Conservation (phyloP, 2,888 invertebrate genomes). For the Podotricha telesiphe region DNA sequence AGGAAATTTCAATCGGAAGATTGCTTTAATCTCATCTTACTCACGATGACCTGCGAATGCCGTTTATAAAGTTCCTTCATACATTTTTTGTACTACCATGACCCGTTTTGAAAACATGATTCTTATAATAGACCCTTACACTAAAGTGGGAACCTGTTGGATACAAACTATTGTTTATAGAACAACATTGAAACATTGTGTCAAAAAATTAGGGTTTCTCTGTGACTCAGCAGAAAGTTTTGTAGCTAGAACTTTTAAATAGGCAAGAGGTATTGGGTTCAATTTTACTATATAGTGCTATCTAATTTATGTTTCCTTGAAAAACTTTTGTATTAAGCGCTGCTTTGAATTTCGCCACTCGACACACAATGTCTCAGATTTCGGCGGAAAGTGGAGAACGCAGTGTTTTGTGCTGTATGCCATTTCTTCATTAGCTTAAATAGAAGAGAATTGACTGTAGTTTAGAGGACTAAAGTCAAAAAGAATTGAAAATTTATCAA, state of each 20-base stretch:
- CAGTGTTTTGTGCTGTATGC: no score
- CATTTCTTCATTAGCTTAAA: no score
- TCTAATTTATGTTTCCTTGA: background rate
- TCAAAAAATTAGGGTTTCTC: conserved; percentile 11
- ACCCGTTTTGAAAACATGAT: conserved; percentile 1
- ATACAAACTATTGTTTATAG: conserved; percentile 7
- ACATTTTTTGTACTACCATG: conserved; percentile 2
- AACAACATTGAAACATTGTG: background rate
- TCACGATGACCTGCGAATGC: background rate
- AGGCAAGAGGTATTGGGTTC: background rate
- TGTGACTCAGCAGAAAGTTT: conserved; percentile 7
- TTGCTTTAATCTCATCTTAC: background rate
- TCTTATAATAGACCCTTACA: conserved; percentile 9
- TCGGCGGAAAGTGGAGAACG: no score
- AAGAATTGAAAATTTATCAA: no score
- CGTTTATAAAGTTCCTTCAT: background rate
- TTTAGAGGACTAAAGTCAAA: no score
- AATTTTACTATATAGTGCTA: background rate
- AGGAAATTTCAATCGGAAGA: no score
- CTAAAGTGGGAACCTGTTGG: background rate
- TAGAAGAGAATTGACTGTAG: no score
- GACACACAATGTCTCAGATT: no score
- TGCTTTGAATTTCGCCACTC: no score
- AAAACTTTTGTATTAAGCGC: no score
- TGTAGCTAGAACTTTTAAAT: background rate